Evolutionary conservation across 2,113 vertebrate species (phyloP).

Genomic region (Sigmodon hispidus): DNA sequence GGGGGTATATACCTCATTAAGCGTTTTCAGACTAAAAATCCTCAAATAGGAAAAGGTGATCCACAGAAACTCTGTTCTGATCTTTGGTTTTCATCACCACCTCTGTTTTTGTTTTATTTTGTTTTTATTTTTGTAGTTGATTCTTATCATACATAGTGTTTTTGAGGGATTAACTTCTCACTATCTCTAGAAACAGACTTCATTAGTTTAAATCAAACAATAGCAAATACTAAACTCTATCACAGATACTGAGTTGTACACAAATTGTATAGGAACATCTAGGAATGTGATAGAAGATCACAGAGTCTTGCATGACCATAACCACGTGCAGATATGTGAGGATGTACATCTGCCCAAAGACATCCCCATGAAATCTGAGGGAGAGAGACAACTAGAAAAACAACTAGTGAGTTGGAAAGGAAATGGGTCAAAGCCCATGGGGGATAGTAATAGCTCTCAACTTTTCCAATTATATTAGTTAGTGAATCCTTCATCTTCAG

Average conservation of each 20-base stretch:
- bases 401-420: not conserved
- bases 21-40: constrained; percentile 14
- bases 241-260: not conserved
- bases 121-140: not conserved
- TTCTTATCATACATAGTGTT: not conserved
- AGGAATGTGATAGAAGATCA: not conserved
- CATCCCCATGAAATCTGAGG: not conserved
- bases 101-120: not conserved
- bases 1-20: not conserved
- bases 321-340: not conserved
- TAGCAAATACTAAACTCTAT: not conserved
- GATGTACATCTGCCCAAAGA: not conserved
- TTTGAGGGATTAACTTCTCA: not conserved
- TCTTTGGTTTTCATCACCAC: not conserved
- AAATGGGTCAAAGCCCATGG: not conserved
- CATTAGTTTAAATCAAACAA: not conserved
- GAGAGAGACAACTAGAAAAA: not conserved
- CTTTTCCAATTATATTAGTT: not conserved
- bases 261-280: not conserved
- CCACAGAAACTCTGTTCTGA: not conserved
- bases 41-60: not conserved
- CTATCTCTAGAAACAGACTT: not conserved
- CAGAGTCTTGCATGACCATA: not conserved
- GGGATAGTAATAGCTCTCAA: not conserved
- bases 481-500: constrained; percentile 37